phyloP scores from a whole-genome alignment of 2,113 vertebrate species.

The Fulica atra region DNA sequence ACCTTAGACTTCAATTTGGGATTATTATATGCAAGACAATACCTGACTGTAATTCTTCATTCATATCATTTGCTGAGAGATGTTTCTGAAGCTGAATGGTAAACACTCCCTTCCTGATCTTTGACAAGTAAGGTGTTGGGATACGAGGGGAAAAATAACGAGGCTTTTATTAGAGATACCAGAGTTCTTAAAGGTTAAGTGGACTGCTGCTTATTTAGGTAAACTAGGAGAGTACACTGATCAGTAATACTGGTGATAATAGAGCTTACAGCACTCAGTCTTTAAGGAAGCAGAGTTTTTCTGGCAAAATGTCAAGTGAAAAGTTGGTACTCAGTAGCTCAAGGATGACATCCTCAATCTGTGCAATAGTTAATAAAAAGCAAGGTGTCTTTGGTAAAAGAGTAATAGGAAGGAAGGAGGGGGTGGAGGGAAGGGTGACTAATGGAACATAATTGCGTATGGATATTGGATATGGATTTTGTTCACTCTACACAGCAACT shows the following conservation, averaged over 20 bases:
- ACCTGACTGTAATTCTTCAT: neutral
- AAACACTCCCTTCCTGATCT: constrained; percentile 1
- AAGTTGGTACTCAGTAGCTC: neutral
- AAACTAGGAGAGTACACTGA: constrained; percentile 1
- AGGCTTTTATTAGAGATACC: constrained; percentile 17
- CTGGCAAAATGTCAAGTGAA: constrained; percentile 40
- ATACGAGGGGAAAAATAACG: neutral
- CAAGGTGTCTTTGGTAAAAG: neutral
- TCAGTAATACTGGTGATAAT: constrained; percentile 3
- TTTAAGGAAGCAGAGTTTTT: neutral
- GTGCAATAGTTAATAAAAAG: neutral
- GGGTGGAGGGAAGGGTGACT: constrained; percentile 47
- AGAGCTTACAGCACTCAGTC: neutral
- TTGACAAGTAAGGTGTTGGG: neutral
- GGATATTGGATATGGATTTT: constrained; percentile 67
- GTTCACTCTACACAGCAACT: constrained; percentile 4
- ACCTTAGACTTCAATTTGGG: neutral
- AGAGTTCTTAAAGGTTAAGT: neutral
- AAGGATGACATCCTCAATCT: neutral
- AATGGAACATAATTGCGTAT: constrained; percentile 65
- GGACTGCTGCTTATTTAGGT: constrained; percentile 46
- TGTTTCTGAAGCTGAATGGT: constrained; percentile 10
- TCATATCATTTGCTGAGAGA: neutral
- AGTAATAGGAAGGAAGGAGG: constrained; percentile 15
- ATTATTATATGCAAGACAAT: neutral